Base-by-base conservation (phyloP, 2,888 invertebrate species). In the Apamea epomidion region DNA sequence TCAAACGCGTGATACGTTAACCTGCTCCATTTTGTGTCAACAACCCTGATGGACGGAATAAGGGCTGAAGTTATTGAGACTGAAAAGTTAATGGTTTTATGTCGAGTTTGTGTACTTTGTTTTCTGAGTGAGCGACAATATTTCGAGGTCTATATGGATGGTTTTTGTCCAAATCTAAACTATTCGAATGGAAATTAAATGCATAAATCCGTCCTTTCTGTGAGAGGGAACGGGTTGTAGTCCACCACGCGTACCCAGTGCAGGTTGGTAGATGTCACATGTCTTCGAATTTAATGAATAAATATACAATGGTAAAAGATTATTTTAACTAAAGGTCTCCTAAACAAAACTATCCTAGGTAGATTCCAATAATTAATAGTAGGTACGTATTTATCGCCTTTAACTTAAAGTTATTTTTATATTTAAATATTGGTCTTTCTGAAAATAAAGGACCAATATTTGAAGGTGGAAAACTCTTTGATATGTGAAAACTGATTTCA, bases 11-110 rank as follows among this genome's bases (percentile, higher is more conserved):
- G 84, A 81, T 82, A 79, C 81, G 82, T 78, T 81, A 82, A 87
- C 87, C 85, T 87, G 79, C 29, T 74, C 78, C 82, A 65, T 79
- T 83, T 60, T 82, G 82, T 85, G 88, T 89, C 89, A 88, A 83
- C 85, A 82, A 75, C 70, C 75, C 67, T 68, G 71, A 73, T 62
- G 74, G 60, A 42, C 76, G 42, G 7, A 80, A 51, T 74, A 76
- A 78, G 83, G 76, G 74, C 74, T 69, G 45, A 71, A 69, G 37
- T 78, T 25, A 82, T 75, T 77, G 29, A 54, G 0, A 58, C 12
- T 67, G 48, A 60, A 79, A 58, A 82, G 14, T 54, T 42, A 2
- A 69, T 60, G 42, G 25, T 32, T 68, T 48, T 74, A 58, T n/a
- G 10, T 25, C 5, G 4, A 37, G 21, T 29, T 42, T 60, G 4